These are phyloP conservation scores for Bursaphelenchus okinawaensis DNA, from an alignment of 2,888 invertebrate genomes.

Conservation along the genomic window DNA sequence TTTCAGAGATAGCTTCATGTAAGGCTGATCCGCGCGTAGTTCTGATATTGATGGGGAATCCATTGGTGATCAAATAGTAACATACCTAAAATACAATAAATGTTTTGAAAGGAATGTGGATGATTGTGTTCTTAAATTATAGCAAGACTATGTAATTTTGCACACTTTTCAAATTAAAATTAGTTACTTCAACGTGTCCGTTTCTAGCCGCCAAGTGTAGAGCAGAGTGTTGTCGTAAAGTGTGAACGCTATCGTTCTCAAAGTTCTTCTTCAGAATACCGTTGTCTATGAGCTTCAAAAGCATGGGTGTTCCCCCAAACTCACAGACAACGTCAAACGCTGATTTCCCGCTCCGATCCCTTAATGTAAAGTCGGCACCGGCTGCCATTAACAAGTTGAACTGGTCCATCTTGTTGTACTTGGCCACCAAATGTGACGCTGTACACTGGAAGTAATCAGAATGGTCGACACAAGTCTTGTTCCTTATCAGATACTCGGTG, in stretches of 20 bases:
- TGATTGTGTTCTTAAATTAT: no score
- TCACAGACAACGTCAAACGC: slow-evolving; percentile 62
- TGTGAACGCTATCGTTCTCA: not conserved
- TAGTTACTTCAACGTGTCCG: slow-evolving; percentile 43
- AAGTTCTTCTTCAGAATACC: not conserved
- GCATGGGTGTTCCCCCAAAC: slow-evolving; percentile 55
- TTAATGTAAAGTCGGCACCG: slow-evolving; percentile 22
- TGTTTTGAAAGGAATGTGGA: not conserved
- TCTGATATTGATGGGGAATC: slow-evolving; percentile 60
- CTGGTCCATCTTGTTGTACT: slow-evolving; percentile 14
- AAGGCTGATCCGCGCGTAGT: slow-evolving; percentile 61
- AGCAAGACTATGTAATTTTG: no score
- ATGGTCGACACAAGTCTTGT: slow-evolving; percentile 15
- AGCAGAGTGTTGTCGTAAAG: slow-evolving; percentile 24
- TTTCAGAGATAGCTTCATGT: slow-evolving; percentile 61
- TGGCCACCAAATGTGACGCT: slow-evolving; percentile 21
- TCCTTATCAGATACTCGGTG: slow-evolving; percentile 11
- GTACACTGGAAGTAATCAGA: slow-evolving; percentile 16
- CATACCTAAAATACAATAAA: slow-evolving; percentile 22
- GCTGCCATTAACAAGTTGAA: slow-evolving; percentile 6
- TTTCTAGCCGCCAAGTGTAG: slow-evolving; percentile 47
- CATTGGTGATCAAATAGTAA: slow-evolving; percentile 58
- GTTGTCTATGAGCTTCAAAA: slow-evolving; percentile 1
- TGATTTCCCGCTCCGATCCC: slow-evolving; percentile 59
- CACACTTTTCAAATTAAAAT: not conserved